phyloP scores from a whole-genome alignment of 2,113 vertebrate genomes.

The Halcyon senegalensis region DNA sequence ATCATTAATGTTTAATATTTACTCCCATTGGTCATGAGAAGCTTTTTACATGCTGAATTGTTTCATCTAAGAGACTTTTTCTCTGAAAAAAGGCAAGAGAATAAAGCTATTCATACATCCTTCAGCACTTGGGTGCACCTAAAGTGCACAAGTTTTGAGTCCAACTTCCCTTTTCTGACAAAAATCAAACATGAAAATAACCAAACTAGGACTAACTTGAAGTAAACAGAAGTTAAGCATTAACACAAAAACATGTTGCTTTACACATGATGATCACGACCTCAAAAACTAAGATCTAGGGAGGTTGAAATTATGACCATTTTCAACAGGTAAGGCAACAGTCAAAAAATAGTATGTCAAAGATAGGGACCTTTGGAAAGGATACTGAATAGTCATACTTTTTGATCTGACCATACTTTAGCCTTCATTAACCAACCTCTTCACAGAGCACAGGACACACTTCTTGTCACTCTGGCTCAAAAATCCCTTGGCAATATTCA shows the following conservation, averaged over 20 bases:
- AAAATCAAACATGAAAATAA: neutral
- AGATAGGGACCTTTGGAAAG: neutral
- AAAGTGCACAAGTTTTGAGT: neutral
- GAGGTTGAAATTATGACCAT: neutral
- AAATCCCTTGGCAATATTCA: neutral
- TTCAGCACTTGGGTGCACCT: neutral
- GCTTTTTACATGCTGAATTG: neutral
- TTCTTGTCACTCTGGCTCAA: neutral
- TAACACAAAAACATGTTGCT: neutral
- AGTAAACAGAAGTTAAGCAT: neutral
- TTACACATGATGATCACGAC: accelerated
- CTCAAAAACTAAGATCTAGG: neutral
- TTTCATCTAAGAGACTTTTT: neutral
- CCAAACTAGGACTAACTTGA: neutral
- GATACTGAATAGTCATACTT: neutral
- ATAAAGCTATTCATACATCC: neutral
- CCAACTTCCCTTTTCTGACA: neutral
- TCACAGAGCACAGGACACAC: neutral
- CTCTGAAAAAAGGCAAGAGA: neutral
- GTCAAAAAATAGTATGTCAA: neutral
- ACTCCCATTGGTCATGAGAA: conserved; percentile 21
- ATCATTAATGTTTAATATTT: conserved; percentile 72
- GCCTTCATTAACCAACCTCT: neutral
- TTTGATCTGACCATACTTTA: neutral
- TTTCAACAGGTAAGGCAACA: neutral